phyloP scores from a whole-genome alignment of 2,888 invertebrate genomes.

The Melanostoma scalare region DNA sequence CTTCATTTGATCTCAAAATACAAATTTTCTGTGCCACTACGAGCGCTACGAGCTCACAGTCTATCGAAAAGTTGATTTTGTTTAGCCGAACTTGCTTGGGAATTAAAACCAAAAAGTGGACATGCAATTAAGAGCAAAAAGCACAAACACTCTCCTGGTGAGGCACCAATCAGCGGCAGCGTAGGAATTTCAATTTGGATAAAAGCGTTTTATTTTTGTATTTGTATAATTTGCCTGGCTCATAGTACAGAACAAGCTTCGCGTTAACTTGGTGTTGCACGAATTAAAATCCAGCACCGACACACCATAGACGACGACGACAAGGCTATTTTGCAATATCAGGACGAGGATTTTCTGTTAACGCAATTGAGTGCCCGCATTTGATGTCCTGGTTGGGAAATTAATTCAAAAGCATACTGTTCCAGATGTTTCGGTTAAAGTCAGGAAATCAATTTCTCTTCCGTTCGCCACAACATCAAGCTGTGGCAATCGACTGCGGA shows the following conservation, averaged over 20 bases:
- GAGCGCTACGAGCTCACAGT: slow-evolving; percentile 18
- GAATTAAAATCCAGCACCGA: slow-evolving; percentile 57
- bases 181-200: slow-evolving; percentile 34
- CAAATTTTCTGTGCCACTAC: slow-evolving; percentile 27
- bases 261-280: slow-evolving; percentile 26
- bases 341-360: slow-evolving; percentile 50
- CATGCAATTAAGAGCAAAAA: slow-evolving; percentile 53
- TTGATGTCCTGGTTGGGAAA: slow-evolving; percentile 58
- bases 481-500: slow-evolving; percentile 36
- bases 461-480: slow-evolving; percentile 60
- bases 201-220: slow-evolving; percentile 5
- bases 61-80: slow-evolving; percentile 31
- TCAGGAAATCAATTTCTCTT: slow-evolving; percentile 72
- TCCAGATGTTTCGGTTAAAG: slow-evolving; percentile 69
- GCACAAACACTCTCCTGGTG: slow-evolving; percentile 37
- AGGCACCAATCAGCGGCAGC: slow-evolving; percentile 40
- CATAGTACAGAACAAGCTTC: slow-evolving; percentile 18
- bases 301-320: neutral
- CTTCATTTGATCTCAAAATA: slow-evolving; percentile 54
- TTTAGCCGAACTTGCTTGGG: slow-evolving; percentile 8
- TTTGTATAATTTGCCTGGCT: slow-evolving; percentile 1
- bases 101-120: slow-evolving; percentile 29
- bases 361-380: slow-evolving; percentile 62
- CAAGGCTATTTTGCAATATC: slow-evolving; percentile 19
- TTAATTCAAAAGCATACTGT: slow-evolving; percentile 64